Evolutionary conservation across 2,888 invertebrate species (phyloP).

Genomic region (Epinotia bilunana): DNA sequence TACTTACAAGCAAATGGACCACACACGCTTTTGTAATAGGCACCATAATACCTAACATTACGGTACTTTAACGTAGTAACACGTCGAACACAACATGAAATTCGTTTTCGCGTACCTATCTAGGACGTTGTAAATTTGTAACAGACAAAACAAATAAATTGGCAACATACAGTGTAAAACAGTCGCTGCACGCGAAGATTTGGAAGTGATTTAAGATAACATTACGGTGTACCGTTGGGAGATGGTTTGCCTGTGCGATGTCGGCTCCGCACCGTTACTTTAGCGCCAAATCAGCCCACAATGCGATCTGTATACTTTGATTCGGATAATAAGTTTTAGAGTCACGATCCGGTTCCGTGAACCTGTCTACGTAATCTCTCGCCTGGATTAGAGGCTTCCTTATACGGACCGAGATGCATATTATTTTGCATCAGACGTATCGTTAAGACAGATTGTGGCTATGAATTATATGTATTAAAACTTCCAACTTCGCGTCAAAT

Average conservation of each 20-base stretch:
- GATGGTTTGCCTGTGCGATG: conserved; percentile 70
- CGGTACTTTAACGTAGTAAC: conserved; percentile 8
- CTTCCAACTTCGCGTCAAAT: conserved; percentile 43
- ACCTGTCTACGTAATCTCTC: conserved; percentile 75
- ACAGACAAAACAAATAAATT: conserved; percentile 36
- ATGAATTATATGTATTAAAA: conserved; percentile 51
- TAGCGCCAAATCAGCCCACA: conserved; percentile 82
- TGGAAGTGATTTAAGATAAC: conserved; percentile 72
- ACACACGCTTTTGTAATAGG: conserved; percentile 19
- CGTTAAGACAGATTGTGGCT: conserved; percentile 53
- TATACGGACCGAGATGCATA: conserved; percentile 70
- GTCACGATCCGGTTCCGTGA: conserved; percentile 77
- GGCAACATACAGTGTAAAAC: conserved; percentile 38
- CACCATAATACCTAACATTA: conserved; percentile 9
- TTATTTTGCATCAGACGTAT: conserved; percentile 60
- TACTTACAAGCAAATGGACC: conserved; percentile 9
- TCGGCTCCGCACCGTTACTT: conserved; percentile 67
- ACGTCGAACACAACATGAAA: conserved; percentile 8
- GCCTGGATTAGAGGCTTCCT: conserved; percentile 75
- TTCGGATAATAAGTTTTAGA: conserved; percentile 78
- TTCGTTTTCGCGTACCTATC: conserved; percentile 12
- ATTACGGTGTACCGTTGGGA: conserved; percentile 74
- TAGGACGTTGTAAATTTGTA: conserved; percentile 13
- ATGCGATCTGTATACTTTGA: conserved; percentile 74
- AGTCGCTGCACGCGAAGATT: conserved; percentile 59